These are phyloP conservation scores for Mnemiopsis leidyi DNA, from an alignment of 37 sponge, comb jelly and placozoan species.

Conservation along the genomic window DNA sequence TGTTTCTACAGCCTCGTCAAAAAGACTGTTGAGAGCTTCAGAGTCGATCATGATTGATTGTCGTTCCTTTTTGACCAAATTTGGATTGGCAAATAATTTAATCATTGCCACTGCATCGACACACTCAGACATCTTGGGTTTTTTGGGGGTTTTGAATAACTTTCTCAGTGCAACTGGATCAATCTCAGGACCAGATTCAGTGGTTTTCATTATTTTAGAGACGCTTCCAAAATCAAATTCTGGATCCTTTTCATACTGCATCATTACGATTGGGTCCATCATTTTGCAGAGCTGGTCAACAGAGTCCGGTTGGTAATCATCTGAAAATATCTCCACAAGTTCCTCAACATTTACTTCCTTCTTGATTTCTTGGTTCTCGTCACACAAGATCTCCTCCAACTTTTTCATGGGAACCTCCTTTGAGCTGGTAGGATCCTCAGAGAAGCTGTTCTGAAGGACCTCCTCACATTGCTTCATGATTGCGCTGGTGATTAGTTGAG, in stretches of 20 bases:
- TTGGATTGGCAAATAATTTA: conserved; percentile 46
- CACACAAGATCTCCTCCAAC: conserved; percentile 14
- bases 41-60: neutral
- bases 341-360: neutral
- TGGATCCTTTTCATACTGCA: conserved; percentile 37
- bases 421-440: neutral
- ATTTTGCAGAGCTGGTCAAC: conserved; percentile 52
- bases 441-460: neutral
- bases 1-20: conserved; percentile 30
- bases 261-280: conserved; percentile 59
- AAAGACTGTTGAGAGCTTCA: conserved; percentile 31
- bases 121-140: neutral
- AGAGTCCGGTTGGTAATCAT: conserved; percentile 22
- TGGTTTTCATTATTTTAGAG: neutral
- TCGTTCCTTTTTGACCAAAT: neutral
- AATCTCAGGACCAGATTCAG: conserved; percentile 37
- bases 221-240: conserved; percentile 50
- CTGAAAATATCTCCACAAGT: neutral
- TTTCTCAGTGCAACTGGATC: conserved; percentile 32
- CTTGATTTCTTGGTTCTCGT: conserved; percentile 20
- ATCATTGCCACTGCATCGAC: conserved; percentile 53
- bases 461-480: conserved; percentile 26
- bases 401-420: neutral
- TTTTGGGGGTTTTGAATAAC: neutral
- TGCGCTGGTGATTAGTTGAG: neutral